Evolutionary conservation across 2,888 invertebrate species (phyloP), one percentile per base, ranked within the genome.

Genomic region (Lepidocyrtinus sp.): DNA sequence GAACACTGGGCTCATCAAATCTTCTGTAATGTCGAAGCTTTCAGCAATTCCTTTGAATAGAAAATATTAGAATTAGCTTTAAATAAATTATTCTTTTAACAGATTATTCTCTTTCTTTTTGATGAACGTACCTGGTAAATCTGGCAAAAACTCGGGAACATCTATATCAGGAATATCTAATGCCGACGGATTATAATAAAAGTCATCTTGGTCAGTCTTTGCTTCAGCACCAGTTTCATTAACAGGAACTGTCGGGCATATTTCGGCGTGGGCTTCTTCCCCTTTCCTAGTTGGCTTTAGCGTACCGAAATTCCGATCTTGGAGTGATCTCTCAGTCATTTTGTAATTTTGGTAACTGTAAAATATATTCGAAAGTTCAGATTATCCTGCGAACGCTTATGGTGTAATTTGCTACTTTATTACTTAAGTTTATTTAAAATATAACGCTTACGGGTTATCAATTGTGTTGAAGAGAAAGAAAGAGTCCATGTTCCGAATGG

Each of bases 151-250:
- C 46, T 86, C 86, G 59, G 87, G 87, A 36, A 86, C 85, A 75
- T 86, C 85, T 70, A 87, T 84, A 61, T 85, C 82, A n/a, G 87
- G 87, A 65, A 87, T 86, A 24, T 82, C 82, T 24, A 80, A 50
- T 17, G 85, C 74, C 0, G 87, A 84, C 0, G 87, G 86, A 46
- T 83, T 78, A 55, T 86, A 87, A 26, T 84, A 86, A 70, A 87
- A 87, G 70, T 87, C 86, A 75, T 86, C 86, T 25, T 59, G 22
- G 9, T 80, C 84, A 46, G 72, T 24, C 50, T 75, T 82, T 2
- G 73, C 22, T 19, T 77, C 75, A 1, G 19, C 62, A 36, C 69
- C 45, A 12, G 12, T 19, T n/a, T 83, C 77, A n/a, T 22, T 27
- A 17, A 65, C 74, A 24, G 19, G 27, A 1, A 75, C 65, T 19